Conservation (phyloP, 30 jellyfish, hydroid and myxozoan species). For the Cassiopea andromeda region DNA sequence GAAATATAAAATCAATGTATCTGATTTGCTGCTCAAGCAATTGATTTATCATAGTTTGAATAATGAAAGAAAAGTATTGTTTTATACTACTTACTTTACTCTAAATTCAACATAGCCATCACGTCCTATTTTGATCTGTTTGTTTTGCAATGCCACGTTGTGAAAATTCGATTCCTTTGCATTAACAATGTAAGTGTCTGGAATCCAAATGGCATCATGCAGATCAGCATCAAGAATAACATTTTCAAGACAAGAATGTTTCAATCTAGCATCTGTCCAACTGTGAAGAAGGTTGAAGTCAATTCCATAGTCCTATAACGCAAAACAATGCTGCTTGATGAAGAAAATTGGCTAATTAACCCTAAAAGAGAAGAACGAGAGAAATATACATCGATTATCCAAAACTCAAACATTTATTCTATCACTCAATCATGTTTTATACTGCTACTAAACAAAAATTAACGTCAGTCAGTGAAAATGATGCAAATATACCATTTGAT, state of each 20-base stretch:
- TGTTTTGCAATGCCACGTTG: constrained; percentile 57
- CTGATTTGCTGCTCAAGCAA: too few species aligned
- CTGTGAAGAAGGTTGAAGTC: constrained; percentile 69
- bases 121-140: constrained; percentile 34
- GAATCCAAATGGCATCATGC: constrained; percentile 72
- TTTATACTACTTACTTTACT: constrained; percentile 41
- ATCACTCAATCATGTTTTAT: too few species aligned
- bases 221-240: constrained; percentile 55
- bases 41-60: too few species aligned
- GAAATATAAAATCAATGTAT: too few species aligned
- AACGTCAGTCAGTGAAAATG: too few species aligned
- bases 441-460: too few species aligned
- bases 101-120: constrained; percentile 66
- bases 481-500: constrained; percentile 58
- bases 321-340: neutral
- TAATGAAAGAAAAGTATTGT: neutral
- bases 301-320: constrained; percentile 66
- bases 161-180: constrained; percentile 73
- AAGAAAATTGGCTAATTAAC: too few species aligned
- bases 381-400: neutral
- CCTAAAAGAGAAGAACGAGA: neutral
- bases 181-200: constrained; percentile 86
- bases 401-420: too few species aligned
- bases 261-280: constrained; percentile 80
- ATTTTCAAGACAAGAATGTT: constrained; percentile 29